Percentiles rank a stretch among this genome's conserved stretches.
phyloP scores from a whole-genome alignment of 2,113 vertebrate species.

The Clarias magur region DNA sequence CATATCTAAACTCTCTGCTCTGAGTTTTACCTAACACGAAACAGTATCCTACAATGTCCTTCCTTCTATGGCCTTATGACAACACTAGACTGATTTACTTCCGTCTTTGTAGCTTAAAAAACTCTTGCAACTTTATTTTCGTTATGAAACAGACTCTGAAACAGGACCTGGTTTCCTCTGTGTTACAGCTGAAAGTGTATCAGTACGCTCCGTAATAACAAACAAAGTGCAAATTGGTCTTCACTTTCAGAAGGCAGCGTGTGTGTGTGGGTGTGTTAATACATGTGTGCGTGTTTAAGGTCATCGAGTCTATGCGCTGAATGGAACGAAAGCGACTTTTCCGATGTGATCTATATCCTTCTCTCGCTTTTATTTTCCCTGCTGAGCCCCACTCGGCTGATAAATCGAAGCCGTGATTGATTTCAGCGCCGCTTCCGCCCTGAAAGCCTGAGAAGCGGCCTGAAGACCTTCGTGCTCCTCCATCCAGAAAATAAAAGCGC shows the following conservation, averaged over 20 bases:
- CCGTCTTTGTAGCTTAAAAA: background rate
- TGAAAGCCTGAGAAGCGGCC: conserved; percentile 67
- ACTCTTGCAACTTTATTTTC: background rate
- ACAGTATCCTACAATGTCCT: background rate
- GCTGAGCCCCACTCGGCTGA: conserved; percentile 56
- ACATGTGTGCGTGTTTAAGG: conserved; percentile 15
- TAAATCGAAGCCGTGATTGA: conserved; percentile 71
- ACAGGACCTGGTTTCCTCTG: background rate
- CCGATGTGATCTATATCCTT: conserved; percentile 59
- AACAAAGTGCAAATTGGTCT: background rate
- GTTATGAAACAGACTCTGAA: background rate
- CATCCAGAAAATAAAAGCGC: conserved; percentile 76
- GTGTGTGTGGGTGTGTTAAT: conserved; percentile 14
- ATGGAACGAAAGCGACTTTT: conserved; percentile 31
- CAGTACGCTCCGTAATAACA: background rate
- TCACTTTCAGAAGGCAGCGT: background rate
- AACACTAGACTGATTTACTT: background rate
- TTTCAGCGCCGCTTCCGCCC: conserved; percentile 64
- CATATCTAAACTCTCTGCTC: background rate
- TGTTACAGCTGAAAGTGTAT: background rate
- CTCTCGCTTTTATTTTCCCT: conserved; percentile 67
- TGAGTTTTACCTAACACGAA: background rate
- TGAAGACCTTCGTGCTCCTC: conserved; percentile 70
- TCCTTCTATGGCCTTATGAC: background rate
- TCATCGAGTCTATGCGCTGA: conserved; percentile 3